These are phyloP conservation scores for Oryzaephilus surinamensis DNA, from an alignment of 1,140 invertebrate species.

Conservation along the genomic window DNA sequence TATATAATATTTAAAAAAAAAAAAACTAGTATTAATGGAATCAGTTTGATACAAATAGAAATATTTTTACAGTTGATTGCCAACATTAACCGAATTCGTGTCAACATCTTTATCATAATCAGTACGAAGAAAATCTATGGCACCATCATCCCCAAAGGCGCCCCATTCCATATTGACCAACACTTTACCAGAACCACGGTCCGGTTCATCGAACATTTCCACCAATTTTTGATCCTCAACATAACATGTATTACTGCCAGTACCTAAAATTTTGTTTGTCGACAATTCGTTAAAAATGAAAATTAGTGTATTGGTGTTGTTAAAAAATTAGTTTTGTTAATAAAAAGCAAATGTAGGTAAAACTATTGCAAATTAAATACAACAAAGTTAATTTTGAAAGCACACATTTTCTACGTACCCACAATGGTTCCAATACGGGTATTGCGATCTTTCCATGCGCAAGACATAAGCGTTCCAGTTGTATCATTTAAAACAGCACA, in stretches of 20 bases:
- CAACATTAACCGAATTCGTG: constrained; percentile 59
- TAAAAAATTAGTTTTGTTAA: background rate
- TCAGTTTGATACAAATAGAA: too few species aligned
- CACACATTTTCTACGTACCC: constrained; percentile 19
- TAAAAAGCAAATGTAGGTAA: background rate
- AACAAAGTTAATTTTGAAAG: background rate
- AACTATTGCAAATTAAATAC: background rate
- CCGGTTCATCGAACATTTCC: constrained; percentile 36
- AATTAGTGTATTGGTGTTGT: background rate
- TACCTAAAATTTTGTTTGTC: background rate
- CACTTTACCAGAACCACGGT: constrained; percentile 57
- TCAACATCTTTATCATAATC: constrained; percentile 82
- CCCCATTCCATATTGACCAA: constrained; percentile 95
- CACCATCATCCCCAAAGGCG: constrained; percentile 84
- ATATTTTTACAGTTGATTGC: constrained; percentile 65
- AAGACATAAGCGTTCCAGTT: constrained; percentile 97
- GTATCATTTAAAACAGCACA: constrained; percentile 97
- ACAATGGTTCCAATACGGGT: constrained; percentile 27
- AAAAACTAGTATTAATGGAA: too few species aligned
- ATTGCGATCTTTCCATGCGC: constrained; percentile 86
- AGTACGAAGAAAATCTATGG: constrained; percentile 75
- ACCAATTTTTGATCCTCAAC: constrained; percentile 72
- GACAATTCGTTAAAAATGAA: background rate
- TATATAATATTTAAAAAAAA: background rate
- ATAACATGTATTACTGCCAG: constrained; percentile 85